phyloP scores from a whole-genome alignment of 2,888 invertebrate species.

The Erebia palarica region DNA sequence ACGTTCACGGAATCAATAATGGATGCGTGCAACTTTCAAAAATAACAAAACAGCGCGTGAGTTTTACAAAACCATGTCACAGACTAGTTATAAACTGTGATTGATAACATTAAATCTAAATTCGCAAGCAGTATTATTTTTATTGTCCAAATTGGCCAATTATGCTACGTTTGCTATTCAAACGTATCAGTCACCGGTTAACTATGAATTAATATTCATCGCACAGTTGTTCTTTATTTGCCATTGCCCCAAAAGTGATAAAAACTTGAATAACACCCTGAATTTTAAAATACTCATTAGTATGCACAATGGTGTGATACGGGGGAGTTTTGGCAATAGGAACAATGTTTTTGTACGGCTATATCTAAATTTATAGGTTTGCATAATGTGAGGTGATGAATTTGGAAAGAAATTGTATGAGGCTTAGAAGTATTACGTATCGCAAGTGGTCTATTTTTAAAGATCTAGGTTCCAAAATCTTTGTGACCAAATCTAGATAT shows the following conservation, averaged over 20 bases:
- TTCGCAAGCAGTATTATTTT: constrained; percentile 34
- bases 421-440: neutral
- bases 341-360: neutral
- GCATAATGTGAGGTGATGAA: neutral
- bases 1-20: neutral
- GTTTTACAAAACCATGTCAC: constrained; percentile 31
- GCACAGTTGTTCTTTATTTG: constrained; percentile 45
- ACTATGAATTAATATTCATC: constrained; percentile 51
- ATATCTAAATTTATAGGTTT: constrained; percentile 17
- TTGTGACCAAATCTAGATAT: too few species aligned
- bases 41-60: neutral
- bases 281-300: constrained; percentile 55
- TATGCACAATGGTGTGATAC: constrained; percentile 54
- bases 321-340: constrained; percentile 50
- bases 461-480: neutral
- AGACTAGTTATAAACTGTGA: constrained; percentile 32
- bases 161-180: constrained; percentile 33
- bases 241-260: constrained; percentile 54
- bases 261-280: constrained; percentile 49
- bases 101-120: constrained; percentile 30
- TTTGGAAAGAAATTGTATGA: neutral
- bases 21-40: constrained; percentile 1
- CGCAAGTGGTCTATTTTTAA: neutral
- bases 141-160: constrained; percentile 37
- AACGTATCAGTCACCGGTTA: constrained; percentile 37